Base-by-base conservation (phyloP, 2,113 vertebrate species). In the Scortum barcoo region DNA sequence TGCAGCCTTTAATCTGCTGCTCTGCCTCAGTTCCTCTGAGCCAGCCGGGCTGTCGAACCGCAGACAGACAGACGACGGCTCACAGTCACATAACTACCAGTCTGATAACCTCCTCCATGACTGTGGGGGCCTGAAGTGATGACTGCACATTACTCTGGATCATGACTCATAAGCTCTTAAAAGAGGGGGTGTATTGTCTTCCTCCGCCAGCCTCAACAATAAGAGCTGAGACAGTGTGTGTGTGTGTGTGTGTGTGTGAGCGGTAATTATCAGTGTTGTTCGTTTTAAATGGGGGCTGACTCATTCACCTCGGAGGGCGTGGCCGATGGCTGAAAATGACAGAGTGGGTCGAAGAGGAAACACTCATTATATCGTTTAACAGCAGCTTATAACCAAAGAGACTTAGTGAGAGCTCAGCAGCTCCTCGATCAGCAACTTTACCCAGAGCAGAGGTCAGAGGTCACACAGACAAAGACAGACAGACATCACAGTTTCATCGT, bases 61-160 rank as follows among this genome's bases (percentile, higher is more conserved):
- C 72, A 68, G 72, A 2, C 58, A 78, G 76, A 72, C 62, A 24
- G 36, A 65, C 16, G 54, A 33, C 72, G 40, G 17, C 24, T n/a
- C 80, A 54, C 48, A 36, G 50, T 40, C 69, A 26, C 58, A 61
- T 78, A 80, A 77, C 65, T 46, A 70, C 58, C 75, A 12, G 1
- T 78, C 8, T 71, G 83, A 51, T 70, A 8, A 70, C 30, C 58
- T 70, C 56, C 70, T 79, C 68, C 70, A 38, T 70, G 5, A 69
- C 57, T 80, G 77, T 76, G 86, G 78, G 80, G 85, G 75, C 62
- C 83, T 79, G 73, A 92, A 94, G 93, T 93, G 84, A 91, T 36
- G 50, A 19, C 80, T 79, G 76, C 85, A 86, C 86, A 86, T 87
- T 76, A 84, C 76, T 6, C 79, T 80, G 26, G 73, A 57, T 91